phyloP scores from a whole-genome alignment of 1,140 invertebrate species.

The Heliconius congener region DNA sequence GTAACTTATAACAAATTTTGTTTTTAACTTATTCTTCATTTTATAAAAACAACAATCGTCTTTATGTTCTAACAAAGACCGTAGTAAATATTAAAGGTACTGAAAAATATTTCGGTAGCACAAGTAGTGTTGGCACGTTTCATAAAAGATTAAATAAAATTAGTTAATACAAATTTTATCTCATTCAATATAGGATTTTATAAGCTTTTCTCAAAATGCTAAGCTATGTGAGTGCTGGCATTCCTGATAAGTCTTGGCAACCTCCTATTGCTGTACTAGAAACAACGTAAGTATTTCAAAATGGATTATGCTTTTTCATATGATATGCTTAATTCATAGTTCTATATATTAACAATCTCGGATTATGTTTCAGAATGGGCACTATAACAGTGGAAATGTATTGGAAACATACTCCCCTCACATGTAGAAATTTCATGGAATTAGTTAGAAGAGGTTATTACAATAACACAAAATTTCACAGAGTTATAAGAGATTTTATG shows the following conservation, averaged over 20 bases:
- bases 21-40: no score
- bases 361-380: slow-evolving; percentile 91
- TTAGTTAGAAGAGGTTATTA: slow-evolving; percentile 95
- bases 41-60: neutral
- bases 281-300: slow-evolving; percentile 85
- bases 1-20: no score
- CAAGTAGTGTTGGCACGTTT: no score
- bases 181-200: neutral
- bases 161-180: neutral
- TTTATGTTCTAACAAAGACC: neutral
- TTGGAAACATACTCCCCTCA: slow-evolving; percentile 98
- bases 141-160: neutral
- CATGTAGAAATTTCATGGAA: slow-evolving; percentile 98
- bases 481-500: slow-evolving; percentile 98
- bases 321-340: neutral
- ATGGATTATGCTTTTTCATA: neutral
- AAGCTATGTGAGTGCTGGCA: slow-evolving; percentile 81
- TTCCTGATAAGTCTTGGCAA: slow-evolving; percentile 93
- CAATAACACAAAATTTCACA: slow-evolving; percentile 97
- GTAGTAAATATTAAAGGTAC: neutral
- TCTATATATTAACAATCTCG: neutral
- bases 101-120: neutral
- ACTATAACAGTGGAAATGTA: slow-evolving; percentile 95
- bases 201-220: slow-evolving; percentile 47
- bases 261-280: slow-evolving; percentile 90